A percentile compares a stretch with the other conserved stretches of the same genome.
These are phyloP conservation scores for Heloderma charlesbogerti DNA, from an alignment of 2,113 vertebrate species.

Conservation along the genomic window DNA sequence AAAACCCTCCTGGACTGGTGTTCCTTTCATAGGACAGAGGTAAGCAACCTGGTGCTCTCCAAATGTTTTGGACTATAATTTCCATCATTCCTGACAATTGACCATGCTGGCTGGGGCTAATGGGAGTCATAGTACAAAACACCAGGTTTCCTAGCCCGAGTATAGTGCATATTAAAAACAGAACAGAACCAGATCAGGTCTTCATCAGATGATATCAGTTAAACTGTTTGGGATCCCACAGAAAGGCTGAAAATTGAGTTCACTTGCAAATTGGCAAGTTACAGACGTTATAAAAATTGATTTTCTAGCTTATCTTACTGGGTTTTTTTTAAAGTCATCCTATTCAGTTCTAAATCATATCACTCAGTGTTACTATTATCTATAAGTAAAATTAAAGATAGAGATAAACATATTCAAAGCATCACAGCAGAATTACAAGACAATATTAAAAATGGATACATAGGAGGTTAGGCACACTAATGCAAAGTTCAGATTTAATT, in stretches of 20 bases:
- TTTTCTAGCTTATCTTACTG: slow-evolving; percentile 65
- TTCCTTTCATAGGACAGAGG: not conserved
- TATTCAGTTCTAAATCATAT: slow-evolving; percentile 65
- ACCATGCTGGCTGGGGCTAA: too few species aligned
- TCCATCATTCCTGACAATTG: too few species aligned
- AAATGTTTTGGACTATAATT: too few species aligned
- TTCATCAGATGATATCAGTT: slow-evolving; percentile 59
- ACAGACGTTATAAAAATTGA: slow-evolving; percentile 57
- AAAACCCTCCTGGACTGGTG: too few species aligned
- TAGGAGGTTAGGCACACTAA: slow-evolving; percentile 42
- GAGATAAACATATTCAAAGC: slow-evolving; percentile 56
- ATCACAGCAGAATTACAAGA: slow-evolving; percentile 33
- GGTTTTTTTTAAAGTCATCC: slow-evolving; percentile 56
- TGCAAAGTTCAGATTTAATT: slow-evolving; percentile 52
- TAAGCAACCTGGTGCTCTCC: not conserved
- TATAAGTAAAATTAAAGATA: slow-evolving; percentile 64
- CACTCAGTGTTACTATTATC: slow-evolving; percentile 40
- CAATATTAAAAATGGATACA: slow-evolving; percentile 48
- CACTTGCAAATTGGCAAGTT: slow-evolving; percentile 47
- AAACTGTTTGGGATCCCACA: slow-evolving; percentile 40
- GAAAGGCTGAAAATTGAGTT: slow-evolving; percentile 51
- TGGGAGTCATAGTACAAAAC: too few species aligned
- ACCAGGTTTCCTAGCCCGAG: too few species aligned
- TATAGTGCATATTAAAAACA: not conserved
- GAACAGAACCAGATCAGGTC: slow-evolving; percentile 45